phyloP scores from a whole-genome alignment of 2,888 invertebrate genomes.

The Minunthozetes semirufus region DNA sequence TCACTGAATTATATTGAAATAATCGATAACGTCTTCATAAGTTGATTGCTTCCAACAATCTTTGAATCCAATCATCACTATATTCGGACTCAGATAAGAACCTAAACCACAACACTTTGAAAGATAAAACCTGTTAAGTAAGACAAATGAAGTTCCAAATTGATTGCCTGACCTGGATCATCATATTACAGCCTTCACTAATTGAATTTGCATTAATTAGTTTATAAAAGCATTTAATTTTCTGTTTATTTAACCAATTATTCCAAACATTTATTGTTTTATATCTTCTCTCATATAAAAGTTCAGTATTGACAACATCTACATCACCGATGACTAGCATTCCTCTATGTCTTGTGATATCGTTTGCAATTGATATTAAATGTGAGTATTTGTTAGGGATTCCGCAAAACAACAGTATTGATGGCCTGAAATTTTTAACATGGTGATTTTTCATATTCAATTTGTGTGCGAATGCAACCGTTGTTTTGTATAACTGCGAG shows the following conservation, averaged over 20 bases:
- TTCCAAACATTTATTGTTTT: constrained; percentile 40
- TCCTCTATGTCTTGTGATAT: constrained; percentile 67
- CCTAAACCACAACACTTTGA: constrained; percentile 52
- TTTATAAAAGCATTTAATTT: constrained; percentile 42
- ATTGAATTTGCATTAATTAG: constrained; percentile 45
- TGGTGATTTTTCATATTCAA: constrained; percentile 85
- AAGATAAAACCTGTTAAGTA: constrained; percentile 36
- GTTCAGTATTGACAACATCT: constrained; percentile 9
- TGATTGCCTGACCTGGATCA: background rate
- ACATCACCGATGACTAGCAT: constrained; percentile 37
- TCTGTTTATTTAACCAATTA: constrained; percentile 39
- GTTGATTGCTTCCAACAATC: constrained; percentile 46
- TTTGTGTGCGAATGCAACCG: constrained; percentile 76
- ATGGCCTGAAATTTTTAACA: constrained; percentile 95
- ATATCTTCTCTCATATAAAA: constrained; percentile 15
- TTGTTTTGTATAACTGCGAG: constrained; percentile 89
- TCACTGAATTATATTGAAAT: constrained; percentile 49
- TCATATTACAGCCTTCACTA: constrained; percentile 46
- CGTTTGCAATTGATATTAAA: constrained; percentile 78
- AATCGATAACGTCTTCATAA: constrained; percentile 45
- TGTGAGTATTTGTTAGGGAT: constrained; percentile 76
- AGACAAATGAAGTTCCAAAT: no score
- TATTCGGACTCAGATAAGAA: constrained; percentile 51
- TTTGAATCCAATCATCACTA: constrained; percentile 53
- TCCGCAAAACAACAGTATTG: constrained; percentile 77